These are phyloP conservation scores for Plectrocnemia conspersa DNA, from an alignment of 1,140 invertebrate genomes.

Conservation along the genomic window DNA sequence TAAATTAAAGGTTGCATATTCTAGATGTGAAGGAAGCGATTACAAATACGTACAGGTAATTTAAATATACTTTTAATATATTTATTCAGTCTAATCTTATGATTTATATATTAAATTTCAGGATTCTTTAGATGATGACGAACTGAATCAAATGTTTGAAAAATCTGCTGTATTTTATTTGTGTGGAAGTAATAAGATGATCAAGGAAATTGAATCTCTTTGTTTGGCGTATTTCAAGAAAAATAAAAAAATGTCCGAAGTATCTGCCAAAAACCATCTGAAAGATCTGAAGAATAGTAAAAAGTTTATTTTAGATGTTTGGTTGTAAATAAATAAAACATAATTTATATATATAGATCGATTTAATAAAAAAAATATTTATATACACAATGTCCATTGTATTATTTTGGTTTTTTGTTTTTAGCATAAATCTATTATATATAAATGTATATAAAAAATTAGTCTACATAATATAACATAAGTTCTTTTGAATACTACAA, in stretches of 20 bases:
- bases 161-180: slow-evolving; percentile 62
- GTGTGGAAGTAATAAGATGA: slow-evolving; percentile 75
- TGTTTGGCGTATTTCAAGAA: slow-evolving; percentile 54
- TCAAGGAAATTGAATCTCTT: slow-evolving; percentile 59
- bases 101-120: background rate
- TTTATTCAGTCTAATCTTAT: background rate
- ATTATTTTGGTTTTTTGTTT: background rate
- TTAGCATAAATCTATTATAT: background rate
- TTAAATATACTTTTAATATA: slow-evolving; percentile 37
- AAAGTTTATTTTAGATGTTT: slow-evolving; percentile 54
- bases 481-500: too few species aligned
- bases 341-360: slow-evolving; percentile 10
- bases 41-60: slow-evolving; percentile 32
- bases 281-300: slow-evolving; percentile 45
- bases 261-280: slow-evolving; percentile 44
- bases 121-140: slow-evolving; percentile 36
- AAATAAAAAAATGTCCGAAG: slow-evolving; percentile 39
- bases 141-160: slow-evolving; percentile 56
- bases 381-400: slow-evolving; percentile 9
- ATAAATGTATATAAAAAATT: background rate
- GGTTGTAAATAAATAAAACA: slow-evolving; percentile 44
- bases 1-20: slow-evolving; percentile 22
- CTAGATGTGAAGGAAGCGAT: slow-evolving; percentile 18
- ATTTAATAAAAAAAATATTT: background rate
- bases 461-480: too few species aligned